Base-by-base conservation (phyloP, 2,797 vertebrate species). In the Prionace glauca region DNA sequence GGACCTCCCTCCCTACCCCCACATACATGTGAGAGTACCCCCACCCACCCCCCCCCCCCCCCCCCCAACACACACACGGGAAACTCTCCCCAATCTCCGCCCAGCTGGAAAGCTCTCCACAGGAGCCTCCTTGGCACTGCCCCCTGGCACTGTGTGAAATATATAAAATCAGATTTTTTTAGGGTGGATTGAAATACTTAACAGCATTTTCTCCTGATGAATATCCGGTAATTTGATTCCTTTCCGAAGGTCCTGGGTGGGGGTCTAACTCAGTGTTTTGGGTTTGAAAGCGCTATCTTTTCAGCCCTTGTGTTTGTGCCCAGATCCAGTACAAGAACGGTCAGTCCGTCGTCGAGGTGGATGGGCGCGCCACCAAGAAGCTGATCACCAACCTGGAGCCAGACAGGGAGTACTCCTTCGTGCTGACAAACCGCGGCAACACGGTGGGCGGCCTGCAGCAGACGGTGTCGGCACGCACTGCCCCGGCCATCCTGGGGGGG, bases 251-350 rank as follows among this genome's bases (percentile, higher is more conserved):
- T 8, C 20, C 36, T 92, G n/a, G n/a, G 65, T 67, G 24, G 41
- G 22, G 32, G 18, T 69, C 10, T n/a, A 69, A 2, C n/a, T 22
- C 10, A 10, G 9, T 92, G 20, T 67, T 92, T 67, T 41, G 1
- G n/a, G 29, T 36, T 67, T 11, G 3, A 92, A 92, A 41, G 65
- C 65, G 41, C 69, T 8, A n/a, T 14, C 29, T 67, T 67, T 41
- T 45, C 94, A 86, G 86, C 29, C 45, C 86, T 92, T 7, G 0
- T 67, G 56, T 91, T 90, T 60, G 60, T 65, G 56, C n/a, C 18
- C 96, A 99, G 99, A 99, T 99, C 96, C 99, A 99, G 96, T 99
- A 99, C 97, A 79, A 95, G 56, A 99, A 98, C 0, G 98, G 98
- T 90, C 98, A 98, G 96, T 98, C 98, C 0, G 97, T 99, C 62